These are phyloP conservation scores for Tridacna gigas DNA, from an alignment of 2,888 invertebrate species.

Conservation along the genomic window DNA sequence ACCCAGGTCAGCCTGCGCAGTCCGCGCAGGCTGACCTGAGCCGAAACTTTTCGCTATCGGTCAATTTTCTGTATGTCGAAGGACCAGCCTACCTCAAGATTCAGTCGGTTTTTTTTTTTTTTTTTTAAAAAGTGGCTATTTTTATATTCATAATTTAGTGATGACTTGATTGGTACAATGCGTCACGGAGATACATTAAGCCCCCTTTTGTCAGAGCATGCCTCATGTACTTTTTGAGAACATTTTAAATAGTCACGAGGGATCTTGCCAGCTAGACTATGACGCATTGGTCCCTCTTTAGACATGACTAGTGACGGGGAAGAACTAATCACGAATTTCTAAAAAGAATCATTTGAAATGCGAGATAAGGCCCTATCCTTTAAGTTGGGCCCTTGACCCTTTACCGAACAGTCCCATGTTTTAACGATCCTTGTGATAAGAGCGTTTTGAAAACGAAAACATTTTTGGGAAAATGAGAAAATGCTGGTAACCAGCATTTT, in stretches of 20 bases:
- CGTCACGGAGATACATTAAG: too few species aligned
- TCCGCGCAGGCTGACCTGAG: too few species aligned
- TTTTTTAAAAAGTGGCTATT: too few species aligned
- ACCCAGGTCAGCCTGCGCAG: too few species aligned
- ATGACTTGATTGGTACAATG: too few species aligned
- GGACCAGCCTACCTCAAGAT: too few species aligned
- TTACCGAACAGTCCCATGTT: background rate
- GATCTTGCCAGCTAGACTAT: background rate
- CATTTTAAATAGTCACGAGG: background rate
- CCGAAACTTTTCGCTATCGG: too few species aligned
- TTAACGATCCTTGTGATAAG: background rate
- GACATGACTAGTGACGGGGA: background rate
- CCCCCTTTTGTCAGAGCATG: too few species aligned
- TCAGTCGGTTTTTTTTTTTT: too few species aligned
- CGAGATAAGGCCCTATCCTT: background rate
- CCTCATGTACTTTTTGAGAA: too few species aligned
- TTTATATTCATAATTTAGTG: too few species aligned
- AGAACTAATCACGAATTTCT: background rate
- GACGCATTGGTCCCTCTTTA: background rate
- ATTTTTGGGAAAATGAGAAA: background rate
- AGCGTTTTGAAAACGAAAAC: background rate
- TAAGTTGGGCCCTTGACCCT: background rate
- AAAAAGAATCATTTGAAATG: background rate
- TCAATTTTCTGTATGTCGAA: too few species aligned
- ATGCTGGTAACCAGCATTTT: background rate